These are phyloP conservation scores for Potamarius usumacintae DNA, from an alignment of 2,113 vertebrate species.

Conservation along the genomic window DNA sequence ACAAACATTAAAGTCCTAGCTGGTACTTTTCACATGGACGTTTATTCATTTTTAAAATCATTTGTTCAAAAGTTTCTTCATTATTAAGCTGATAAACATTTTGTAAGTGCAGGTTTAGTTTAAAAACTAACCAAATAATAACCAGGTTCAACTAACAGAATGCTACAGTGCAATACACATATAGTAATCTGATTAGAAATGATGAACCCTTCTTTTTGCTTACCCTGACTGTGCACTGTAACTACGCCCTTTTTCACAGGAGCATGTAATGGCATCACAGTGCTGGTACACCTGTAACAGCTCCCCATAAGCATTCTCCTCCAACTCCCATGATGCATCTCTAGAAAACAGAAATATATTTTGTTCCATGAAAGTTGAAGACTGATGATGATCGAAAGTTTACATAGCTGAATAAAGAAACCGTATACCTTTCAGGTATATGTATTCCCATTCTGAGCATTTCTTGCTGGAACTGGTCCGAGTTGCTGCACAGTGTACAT, in stretches of 20 bases:
- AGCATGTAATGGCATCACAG: slow-evolving; percentile 83
- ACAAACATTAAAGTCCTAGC: not conserved
- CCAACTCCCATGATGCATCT: slow-evolving; percentile 98
- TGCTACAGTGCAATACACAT: not conserved
- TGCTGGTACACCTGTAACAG: slow-evolving; percentile 83
- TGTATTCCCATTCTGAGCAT: slow-evolving; percentile 94
- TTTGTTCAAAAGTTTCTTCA: not conserved
- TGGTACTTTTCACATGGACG: not conserved
- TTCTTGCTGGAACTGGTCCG: slow-evolving; percentile 89
- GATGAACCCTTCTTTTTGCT: not conserved
- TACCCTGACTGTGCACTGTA: slow-evolving; percentile 84
- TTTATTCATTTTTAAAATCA: not conserved
- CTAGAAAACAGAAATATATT: slow-evolving; percentile 65
- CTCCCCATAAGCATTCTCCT: slow-evolving; percentile 91
- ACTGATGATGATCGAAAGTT: not conserved
- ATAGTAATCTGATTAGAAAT: not conserved
- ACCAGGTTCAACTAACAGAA: not conserved
- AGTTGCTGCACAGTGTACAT: slow-evolving; percentile 93
- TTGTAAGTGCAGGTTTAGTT: not conserved
- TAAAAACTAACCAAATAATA: not conserved
- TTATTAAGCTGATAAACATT: not conserved
- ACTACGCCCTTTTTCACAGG: slow-evolving; percentile 78
- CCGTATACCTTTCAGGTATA: slow-evolving; percentile 89
- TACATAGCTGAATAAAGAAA: not conserved
- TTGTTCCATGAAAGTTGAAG: not conserved